These are phyloP conservation scores for Scomberomorus guttatus DNA, from an alignment of 2,797 vertebrate species.

Conservation along the genomic window DNA sequence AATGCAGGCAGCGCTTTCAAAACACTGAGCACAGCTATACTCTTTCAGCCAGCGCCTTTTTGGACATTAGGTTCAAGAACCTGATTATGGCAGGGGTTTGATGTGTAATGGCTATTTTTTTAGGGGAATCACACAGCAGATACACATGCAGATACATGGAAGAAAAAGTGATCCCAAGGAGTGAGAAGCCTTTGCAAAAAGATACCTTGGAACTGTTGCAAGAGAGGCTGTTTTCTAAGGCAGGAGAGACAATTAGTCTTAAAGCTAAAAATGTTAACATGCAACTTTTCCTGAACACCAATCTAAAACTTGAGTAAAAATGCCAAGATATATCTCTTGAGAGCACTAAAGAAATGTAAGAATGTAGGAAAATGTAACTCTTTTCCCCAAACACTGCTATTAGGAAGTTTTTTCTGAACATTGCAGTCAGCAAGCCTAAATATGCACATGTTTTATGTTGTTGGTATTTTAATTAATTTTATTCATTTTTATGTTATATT, in stretches of 20 bases:
- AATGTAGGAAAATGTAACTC: no score
- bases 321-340: no score
- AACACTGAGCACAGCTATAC: constrained; percentile 36
- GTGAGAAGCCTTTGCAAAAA: constrained; percentile 36
- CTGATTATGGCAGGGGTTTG: constrained; percentile 19
- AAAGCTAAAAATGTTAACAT: no score
- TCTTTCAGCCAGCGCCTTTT: constrained; percentile 39
- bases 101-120: constrained; percentile 27
- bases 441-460: no score
- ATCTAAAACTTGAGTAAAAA: no score
- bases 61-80: constrained; percentile 35
- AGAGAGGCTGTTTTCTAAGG: constrained; percentile 19
- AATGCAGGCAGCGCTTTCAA: constrained; percentile 2
- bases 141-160: constrained; percentile 26
- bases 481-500: no score
- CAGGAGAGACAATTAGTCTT: neutral
- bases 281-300: no score
- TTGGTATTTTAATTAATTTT: no score
- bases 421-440: no score
- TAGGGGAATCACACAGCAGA: constrained; percentile 21
- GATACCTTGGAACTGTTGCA: constrained; percentile 10
- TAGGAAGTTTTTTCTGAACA: no score
- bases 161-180: constrained; percentile 40
- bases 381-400: no score
- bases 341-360: no score